Evolutionary conservation across 2,797 vertebrate genomes (phyloP), one percentile per base, ranked within the genome.

Genomic region (Ispidina picta): DNA sequence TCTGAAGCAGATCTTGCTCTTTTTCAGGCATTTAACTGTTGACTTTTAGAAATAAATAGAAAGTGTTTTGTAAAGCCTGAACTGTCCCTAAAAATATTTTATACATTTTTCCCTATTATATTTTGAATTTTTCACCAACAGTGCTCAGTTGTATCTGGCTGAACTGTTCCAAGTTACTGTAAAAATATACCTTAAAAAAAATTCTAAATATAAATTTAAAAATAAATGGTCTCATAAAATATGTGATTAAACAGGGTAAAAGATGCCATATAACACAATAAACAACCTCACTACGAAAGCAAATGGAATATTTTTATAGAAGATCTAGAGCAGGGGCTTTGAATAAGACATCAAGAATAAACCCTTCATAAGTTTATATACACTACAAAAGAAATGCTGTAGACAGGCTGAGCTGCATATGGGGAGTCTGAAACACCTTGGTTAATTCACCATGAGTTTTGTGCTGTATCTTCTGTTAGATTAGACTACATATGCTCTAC

Each of bases 41-140:
- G 9, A 48, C 7, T 35, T 37, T 17, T 43, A 74, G 51, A 59
- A 58, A 9, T 56, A 85, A 55, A 33, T 10, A 28, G 11, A 63
- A 71, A 39, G 6, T 25, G 3, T 10, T 60, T 84, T 92, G 43
- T 15, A 64, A 88, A 88, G 41, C 4, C 3, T 43, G 9, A 26
- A 12, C 15, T 55, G 1, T 72, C 85, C 13, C 10, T 56, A 76
- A 71, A 88, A 63, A 17, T 37, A 41, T 70, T 72, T 66, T 58
- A 8, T 35, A 15, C 9, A 10, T 35, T 39, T 65, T 74, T 46
- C 7, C 12, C 1, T 0, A 25, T 71, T 78, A 23, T 1, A 0
- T 51, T n/a, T 65, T 51, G 51, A 75, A 39, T 37, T 63, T 83
- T 4, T 6, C 15, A 8, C 9, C 12, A 85, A 6, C 62, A 52